Evolutionary conservation across 2,888 invertebrate species (phyloP), one percentile per base, ranked within the genome.

Genomic region (Cryptocephalus moraei): DNA sequence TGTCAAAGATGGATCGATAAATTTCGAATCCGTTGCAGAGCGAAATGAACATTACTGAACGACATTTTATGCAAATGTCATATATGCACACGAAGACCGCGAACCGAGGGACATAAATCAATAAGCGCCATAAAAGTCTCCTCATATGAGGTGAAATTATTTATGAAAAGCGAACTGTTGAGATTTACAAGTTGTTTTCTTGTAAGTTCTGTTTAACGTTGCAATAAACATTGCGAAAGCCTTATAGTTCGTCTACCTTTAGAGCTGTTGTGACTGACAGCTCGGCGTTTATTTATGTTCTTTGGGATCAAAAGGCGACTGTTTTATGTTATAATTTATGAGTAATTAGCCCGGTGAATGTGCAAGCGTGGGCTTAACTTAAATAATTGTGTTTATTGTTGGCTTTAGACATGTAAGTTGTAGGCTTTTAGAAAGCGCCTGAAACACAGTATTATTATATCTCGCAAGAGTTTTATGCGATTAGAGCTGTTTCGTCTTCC

Each of bases 311-410:
- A 66, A 65, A 65, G 65, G 60, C 59, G 62, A 64, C 55, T 63
- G 66, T 64, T 66, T 65, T 65, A 63, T 62, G 62, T 64, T 65
- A 62, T 66, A 65, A 66, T 67, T 66, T 67, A 67, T 65, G 65
- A 60, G 62, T 65, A 66, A 67, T 67, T 66, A 65, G 61, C 56
- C 54, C 56, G 50, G 56, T 55, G 55, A 60, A 56, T 59, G 62
- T 53, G 52, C 56, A 54, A 56, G 63, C 63, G 63, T 62, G 59
- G 62, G 61, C 56, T 54, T 49, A 58, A 60, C 56, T 60, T 55
- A 61, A 63, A 63, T 63, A 62, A 63, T 64, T 62, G 59, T 57
- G 56, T 63, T 63, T 63, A 63, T 62, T 63, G 61, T 60, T 54
- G 61, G 58, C 59, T 61, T 58, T 57, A 12, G 22, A 12, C 8